Conservation (phyloP, 64 coral and sea anemone genomes). For the Catalaphyllia jardinei region DNA sequence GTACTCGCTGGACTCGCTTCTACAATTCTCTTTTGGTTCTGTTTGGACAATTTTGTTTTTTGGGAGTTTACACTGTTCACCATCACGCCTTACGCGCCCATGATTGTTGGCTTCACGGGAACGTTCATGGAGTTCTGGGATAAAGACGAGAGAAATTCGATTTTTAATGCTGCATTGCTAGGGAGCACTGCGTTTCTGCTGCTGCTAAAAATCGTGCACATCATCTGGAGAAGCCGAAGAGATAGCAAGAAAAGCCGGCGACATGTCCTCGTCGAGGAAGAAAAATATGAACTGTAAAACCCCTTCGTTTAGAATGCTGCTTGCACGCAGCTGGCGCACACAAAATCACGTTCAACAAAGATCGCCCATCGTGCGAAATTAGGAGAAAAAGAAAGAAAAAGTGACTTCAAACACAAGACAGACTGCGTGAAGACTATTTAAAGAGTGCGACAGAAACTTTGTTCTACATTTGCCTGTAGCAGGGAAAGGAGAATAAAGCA, state of each 20-base stretch:
- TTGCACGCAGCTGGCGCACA: background rate
- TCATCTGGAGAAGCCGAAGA: constrained; percentile 54
- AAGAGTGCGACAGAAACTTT: background rate
- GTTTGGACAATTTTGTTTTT: constrained; percentile 82
- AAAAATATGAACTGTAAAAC: constrained; percentile 20
- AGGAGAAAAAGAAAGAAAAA: background rate
- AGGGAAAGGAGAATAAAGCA: background rate
- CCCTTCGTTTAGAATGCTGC: background rate
- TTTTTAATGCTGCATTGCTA: constrained; percentile 65
- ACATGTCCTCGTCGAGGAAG: constrained; percentile 17
- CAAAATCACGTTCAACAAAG: background rate
- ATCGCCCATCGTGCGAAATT: background rate
- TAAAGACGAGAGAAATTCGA: constrained; percentile 64
- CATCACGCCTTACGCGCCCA: constrained; percentile 64
- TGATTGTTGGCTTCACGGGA: constrained; percentile 76
- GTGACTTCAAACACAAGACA: background rate
- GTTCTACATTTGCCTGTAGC: background rate
- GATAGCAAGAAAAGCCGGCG: constrained; percentile 14
- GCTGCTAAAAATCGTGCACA: constrained; percentile 59
- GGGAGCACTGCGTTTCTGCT: constrained; percentile 52
- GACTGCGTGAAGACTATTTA: background rate
- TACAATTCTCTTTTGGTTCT: constrained; percentile 84
- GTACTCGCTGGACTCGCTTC: constrained; percentile 55
- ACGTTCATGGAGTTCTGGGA: constrained; percentile 62
- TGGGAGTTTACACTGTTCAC: constrained; percentile 59